These are phyloP conservation scores for Cryptocephalus moraei DNA, from an alignment of 2,888 invertebrate species.

Conservation along the genomic window DNA sequence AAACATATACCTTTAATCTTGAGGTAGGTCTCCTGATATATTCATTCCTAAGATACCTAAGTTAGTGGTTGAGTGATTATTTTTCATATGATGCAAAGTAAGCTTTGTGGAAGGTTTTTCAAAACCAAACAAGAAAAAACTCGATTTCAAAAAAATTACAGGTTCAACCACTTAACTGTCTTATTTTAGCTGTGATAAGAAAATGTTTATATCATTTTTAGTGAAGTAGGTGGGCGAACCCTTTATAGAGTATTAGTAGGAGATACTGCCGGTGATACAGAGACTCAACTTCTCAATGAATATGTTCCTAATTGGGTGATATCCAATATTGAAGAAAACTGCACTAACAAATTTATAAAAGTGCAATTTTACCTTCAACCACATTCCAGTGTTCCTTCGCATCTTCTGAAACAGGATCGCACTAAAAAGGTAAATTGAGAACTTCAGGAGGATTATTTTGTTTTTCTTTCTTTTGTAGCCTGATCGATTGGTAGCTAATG, in stretches of 20 bases:
- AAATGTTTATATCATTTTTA: slow-evolving; percentile 30
- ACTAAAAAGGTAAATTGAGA: slow-evolving; percentile 62
- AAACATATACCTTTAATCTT: slow-evolving; percentile 95
- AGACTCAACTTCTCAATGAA: slow-evolving; percentile 82
- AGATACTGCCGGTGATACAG: slow-evolving; percentile 91
- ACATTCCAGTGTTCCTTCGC: slow-evolving; percentile 65
- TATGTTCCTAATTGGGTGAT: slow-evolving; percentile 94
- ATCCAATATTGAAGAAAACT: slow-evolving; percentile 88
- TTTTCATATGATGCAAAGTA: too few relatives aligned
- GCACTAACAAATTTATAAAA: slow-evolving; percentile 90
- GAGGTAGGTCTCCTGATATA: too few relatives aligned
- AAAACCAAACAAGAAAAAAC: too few relatives aligned
- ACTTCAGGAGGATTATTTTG: background rate
- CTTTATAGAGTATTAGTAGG: slow-evolving; percentile 80
- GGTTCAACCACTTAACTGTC: too few relatives aligned
- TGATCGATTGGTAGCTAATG: slow-evolving; percentile 95
- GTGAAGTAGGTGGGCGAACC: slow-evolving; percentile 92
- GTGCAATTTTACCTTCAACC: slow-evolving; percentile 94
- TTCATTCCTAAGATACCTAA: too few relatives aligned
- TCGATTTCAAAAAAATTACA: too few relatives aligned
- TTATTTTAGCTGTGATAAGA: too few relatives aligned
- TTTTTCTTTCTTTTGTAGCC: slow-evolving; percentile 40
- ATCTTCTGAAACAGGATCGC: slow-evolving; percentile 55
- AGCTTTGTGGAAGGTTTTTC: too few relatives aligned
- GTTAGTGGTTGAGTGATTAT: too few relatives aligned